Percentiles rank a stretch among this genome's conserved stretches.
Conservation (phyloP, 2,797 vertebrate species). For the Notoglanidium macrostoma region DNA sequence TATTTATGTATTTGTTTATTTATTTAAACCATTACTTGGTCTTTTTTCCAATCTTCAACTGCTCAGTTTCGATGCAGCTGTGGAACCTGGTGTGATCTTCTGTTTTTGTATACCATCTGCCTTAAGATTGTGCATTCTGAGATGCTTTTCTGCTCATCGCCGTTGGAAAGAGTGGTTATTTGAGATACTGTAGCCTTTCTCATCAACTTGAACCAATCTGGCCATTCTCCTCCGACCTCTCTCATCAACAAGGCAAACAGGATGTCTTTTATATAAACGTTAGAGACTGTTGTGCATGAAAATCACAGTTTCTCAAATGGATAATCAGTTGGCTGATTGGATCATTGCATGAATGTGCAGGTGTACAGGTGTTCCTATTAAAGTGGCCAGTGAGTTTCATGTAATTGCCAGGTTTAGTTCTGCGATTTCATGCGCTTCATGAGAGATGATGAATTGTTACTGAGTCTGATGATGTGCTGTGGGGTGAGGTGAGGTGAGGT, state of each 20-base stretch:
- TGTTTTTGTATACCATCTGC: not conserved
- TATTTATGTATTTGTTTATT: not conserved
- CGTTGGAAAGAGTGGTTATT: not conserved
- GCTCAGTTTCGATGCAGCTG: not conserved
- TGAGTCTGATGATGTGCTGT: not conserved
- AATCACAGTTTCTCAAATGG: not conserved
- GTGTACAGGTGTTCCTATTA: conserved; percentile 9
- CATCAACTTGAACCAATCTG: not conserved
- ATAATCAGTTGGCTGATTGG: not conserved
- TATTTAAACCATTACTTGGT: not conserved
- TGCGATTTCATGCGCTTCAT: not conserved
- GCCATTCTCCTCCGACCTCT: not conserved
- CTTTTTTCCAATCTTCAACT: not conserved
- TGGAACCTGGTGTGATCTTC: not conserved
- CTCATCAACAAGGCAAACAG: not conserved
- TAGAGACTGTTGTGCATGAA: not conserved
- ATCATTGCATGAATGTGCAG: too few relatives aligned
- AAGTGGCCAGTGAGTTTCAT: not conserved
- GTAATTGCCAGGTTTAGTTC: not conserved
- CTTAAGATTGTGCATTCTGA: not conserved
- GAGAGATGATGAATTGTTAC: not conserved
- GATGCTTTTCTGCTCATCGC: not conserved
- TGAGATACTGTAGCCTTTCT: not conserved
- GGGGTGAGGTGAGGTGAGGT: not conserved
- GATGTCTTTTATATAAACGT: not conserved